Evolutionary conservation across 2,113 vertebrate genomes (phyloP), one percentile per base, ranked within the genome.

Genomic region (Anseranas semipalmata): DNA sequence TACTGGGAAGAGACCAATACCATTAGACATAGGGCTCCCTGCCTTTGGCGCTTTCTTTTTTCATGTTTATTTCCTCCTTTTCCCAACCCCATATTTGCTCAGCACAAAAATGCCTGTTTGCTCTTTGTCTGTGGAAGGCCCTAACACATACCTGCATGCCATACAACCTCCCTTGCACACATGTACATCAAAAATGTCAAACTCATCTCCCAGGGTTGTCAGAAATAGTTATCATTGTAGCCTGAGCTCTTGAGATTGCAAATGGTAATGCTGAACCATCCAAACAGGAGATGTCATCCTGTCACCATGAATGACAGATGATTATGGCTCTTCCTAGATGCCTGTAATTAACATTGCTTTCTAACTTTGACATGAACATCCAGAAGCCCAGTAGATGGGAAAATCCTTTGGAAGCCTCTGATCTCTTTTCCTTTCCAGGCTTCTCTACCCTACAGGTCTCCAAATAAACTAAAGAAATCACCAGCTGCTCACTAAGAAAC

Each of bases 221-320:
- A 96, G 87, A 68, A 90, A 65, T 4, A 81, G 91, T 96, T 95
- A 94, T 14, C 75, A 10, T 30, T 56, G 39, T 4, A 77, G 91
- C 52, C 87, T 53, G 68, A 63, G 87, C 82, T 87, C 72, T 21
- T 32, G 72, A 85, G 85, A 74, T 81, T 62, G 41, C 0, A 0
- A 95, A 79, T 45, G 74, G 81, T 73, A 90, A 85, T 35, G 67
- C 53, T 58, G 91, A 96, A 95, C 86, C 71, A 18, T 86, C 81
- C 89, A 91, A 95, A 94, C 76, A 83, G 87, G 85, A 94, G 60
- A 92, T 97, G 93, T 96, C 97, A 96, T 91, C 35, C 95, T 95
- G 94, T 95, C 95, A 93, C 77, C 75, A 33, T 66, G 91, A 96
- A 92, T 96, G 95, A 95, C 87, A 94, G 90, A 90, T 90, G 86